phyloP scores from a whole-genome alignment of 2,888 invertebrate genomes.

The Volucella inanis region DNA sequence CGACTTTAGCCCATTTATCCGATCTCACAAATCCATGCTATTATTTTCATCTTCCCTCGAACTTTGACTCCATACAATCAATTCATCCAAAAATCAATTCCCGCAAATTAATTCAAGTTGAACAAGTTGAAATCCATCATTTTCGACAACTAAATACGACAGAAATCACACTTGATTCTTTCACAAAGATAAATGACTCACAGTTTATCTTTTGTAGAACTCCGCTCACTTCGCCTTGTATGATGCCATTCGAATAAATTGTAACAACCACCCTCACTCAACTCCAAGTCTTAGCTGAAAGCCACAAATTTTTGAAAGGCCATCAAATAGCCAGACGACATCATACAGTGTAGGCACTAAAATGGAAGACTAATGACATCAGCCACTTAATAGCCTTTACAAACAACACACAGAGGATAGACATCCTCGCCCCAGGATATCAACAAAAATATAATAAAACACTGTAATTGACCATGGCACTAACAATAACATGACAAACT shows the following conservation, averaged over 20 bases:
- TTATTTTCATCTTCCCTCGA: too few species aligned
- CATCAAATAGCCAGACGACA: slow-evolving; percentile 6
- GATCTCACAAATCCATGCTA: too few species aligned
- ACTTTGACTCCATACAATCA: too few species aligned
- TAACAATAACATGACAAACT: not conserved
- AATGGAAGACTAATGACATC: slow-evolving; percentile 24
- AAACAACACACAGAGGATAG: not conserved
- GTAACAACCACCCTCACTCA: not conserved
- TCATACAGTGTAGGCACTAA: slow-evolving; percentile 1
- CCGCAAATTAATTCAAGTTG: slow-evolving; percentile 24
- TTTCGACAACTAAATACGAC: slow-evolving; percentile 15
- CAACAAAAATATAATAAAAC: slow-evolving; percentile 9
- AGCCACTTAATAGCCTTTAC: slow-evolving; percentile 2
- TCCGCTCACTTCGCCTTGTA: not conserved
- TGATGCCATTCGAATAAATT: slow-evolving; percentile 1
- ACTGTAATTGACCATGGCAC: slow-evolving; percentile 24
- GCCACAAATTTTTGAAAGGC: slow-evolving; percentile 18
- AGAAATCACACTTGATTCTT: slow-evolving; percentile 16
- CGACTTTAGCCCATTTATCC: too few species aligned
- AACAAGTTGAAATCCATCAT: slow-evolving; percentile 21
- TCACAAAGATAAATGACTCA: slow-evolving; percentile 3
- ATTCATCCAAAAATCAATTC: not conserved
- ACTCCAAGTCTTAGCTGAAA: not conserved
- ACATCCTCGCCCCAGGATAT: not conserved
- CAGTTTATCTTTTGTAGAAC: slow-evolving; percentile 11